Evolutionary conservation across 2,888 invertebrate genomes (phyloP), one percentile per base, ranked within the genome.

Genomic region (Panzeria rudis): DNA sequence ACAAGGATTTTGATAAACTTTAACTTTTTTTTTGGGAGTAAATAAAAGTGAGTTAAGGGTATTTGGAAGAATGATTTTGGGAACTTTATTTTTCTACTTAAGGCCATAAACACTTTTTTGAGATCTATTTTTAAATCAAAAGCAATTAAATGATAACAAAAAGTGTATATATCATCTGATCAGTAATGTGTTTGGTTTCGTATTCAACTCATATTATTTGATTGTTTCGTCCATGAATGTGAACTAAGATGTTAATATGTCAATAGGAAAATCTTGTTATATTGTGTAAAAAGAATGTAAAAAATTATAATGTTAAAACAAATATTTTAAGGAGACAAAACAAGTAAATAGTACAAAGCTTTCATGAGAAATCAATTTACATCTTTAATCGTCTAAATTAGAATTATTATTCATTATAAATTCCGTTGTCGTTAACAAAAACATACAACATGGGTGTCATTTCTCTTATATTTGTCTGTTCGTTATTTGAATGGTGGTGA

Each of bases 31-130:
- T 59, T 23, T 32, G 17, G 29, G 35, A 41, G 15, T 17, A 56
- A 76, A 71, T 56, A 77, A 64, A 69, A 64, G 47, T 32, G 62
- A 62, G 13, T 68, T 64, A 50, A 54, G 47, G 52, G 71, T 59
- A 54, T 29, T 54, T 50, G 38, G 25, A 35, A 7, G 44, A 11
- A 23, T 35, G 5, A 35, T 69, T 52, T 61, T 11, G 3, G 32
- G 2, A 1, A 15, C n/a, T 15, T 64, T 62, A 41, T 38, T 73
- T 25, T 32, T 47, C 13, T 50, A 35, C 52, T 35, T 25, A 47
- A 66, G 52, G 52, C 35, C 56, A 29, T 69, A 8, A 69, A 50
- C 38, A 69, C 32, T 54, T 76, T 76, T 66, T 72, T 38, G 25
- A 73, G 50, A 44, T 66, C 50, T 38, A 11, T 32, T 44, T 64